Base-by-base conservation (phyloP, 2,888 invertebrate genomes). In the Synergus japonicus region DNA sequence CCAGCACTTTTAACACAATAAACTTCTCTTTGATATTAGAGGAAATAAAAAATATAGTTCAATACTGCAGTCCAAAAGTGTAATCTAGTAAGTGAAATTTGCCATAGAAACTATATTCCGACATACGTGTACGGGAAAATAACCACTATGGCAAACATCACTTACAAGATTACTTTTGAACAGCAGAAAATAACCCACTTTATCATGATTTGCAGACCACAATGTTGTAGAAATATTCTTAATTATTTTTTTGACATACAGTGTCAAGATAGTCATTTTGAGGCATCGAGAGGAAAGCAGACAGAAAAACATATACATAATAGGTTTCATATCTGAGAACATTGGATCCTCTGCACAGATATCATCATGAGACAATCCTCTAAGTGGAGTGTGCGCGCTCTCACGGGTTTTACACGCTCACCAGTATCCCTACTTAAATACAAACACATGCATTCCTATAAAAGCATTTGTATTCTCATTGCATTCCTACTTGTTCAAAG, bases 331-430 rank as follows among this genome's bases (percentile, higher is more conserved):
- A 79, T 85, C 78, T 82, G 80, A 79, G 82, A 83, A 83, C 82
- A 85, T 83, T 83, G 81, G 83, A 84, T 84, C 81, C 83, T 54
- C 69, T 66, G 81, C 79, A 76, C 79, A 81, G 85, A 86, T 87
- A 86, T 86, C 85, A 83, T 84, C 80, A 79, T 82, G 77, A 76
- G 82, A 83, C 82, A 81, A 85, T 83, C 85, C 73, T 73, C 73
- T 49, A n/a, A 58, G 73, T 73, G 18, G 15, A 73, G 54, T 85
- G 81, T 76, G 80, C 82, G 76, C 81, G 81, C 83, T 87, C 85
- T 85, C 87, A 86, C 85, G 86, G 84, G 84, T 85, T 85, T 88
- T 86, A 85, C 63, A 79, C 83, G 73, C 79, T 82, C 76, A 79
- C 76, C 49, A 58, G 81, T 79, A 58, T 10, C n/a, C 12, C 73